Base-by-base conservation (phyloP, 2,888 invertebrate species). In the Dastarcus helophoroides region DNA sequence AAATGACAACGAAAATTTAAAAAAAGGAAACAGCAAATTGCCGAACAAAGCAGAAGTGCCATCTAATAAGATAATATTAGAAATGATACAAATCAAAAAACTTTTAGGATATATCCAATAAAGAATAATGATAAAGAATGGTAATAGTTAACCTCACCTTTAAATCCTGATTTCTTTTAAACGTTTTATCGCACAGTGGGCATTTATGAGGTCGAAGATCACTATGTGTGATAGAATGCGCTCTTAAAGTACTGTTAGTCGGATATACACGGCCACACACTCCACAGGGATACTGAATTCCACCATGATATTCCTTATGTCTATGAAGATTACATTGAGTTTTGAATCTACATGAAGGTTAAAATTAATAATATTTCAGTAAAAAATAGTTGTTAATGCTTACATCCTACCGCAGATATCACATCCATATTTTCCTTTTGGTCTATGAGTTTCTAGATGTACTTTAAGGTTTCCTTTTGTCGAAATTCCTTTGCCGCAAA, bases 151-250 rank as follows among this genome's bases (percentile, higher is more conserved):
- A 21, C 39, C 39, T 43, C 60, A 73, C 76, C 67, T 79, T 79
- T 39, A 80, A 63, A 56, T 80, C 79, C 56, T 79, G 79, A 53
- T 77, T 79, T 40, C 79, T 64, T 52, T 80, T 79, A 49, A 79
- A 80, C 12, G 71, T 74, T 54, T 79, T 79, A 50, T 74, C 72
- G 55, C 79, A 79, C 28, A 74, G 58, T 17, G 71, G 68, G 48
- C 79, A 80, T 35, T 73, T 67, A 48, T 75, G 79, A 1, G 79
- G 79, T 43, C 78, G 63, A 26, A 76, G 65, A 51, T 69, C 69
- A 41, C 78, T 78, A 46, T 79, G 79, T 16, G 77, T 73, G 36
- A 80, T 71, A 45, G 74, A 76, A 55, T 80, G 79, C 8, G 76
- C 75, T 39, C 73, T 67, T 29, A 79, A 58, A 26, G 75, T 75